A percentile compares a stretch with the other conserved stretches of the same genome.
Conservation (phyloP, 2,113 vertebrate species). For the Lamprologus callipterus region DNA sequence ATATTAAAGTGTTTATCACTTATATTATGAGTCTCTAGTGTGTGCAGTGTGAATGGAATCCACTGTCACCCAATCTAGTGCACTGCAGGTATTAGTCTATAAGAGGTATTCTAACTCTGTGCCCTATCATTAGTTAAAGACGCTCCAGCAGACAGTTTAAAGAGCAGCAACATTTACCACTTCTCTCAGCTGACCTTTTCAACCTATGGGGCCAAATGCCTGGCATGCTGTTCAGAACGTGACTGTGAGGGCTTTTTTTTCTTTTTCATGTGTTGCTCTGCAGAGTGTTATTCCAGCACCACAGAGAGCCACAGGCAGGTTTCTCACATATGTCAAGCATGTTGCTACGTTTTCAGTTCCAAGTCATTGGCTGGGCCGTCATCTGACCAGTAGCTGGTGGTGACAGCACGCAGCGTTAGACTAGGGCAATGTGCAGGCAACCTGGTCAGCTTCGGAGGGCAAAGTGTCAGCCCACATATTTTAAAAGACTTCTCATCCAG, state of each 20-base stretch:
- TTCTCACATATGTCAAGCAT: conserved; percentile 35
- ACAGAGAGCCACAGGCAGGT: background rate
- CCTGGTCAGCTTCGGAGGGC: background rate
- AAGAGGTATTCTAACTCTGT: background rate
- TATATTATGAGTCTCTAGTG: background rate
- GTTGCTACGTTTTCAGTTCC: background rate
- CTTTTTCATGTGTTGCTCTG: conserved; percentile 16
- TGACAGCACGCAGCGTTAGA: background rate
- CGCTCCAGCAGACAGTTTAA: background rate
- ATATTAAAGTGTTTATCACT: background rate
- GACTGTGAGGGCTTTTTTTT: background rate
- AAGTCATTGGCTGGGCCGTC: background rate
- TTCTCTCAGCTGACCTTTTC: background rate
- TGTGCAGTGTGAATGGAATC: background rate
- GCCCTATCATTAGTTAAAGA: background rate
- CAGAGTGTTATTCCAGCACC: conserved; percentile 31
- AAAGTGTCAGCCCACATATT: background rate
- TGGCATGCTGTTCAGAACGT: conserved; percentile 17
- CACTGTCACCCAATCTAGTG: background rate
- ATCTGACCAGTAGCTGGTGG: background rate
- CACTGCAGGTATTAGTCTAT: background rate
- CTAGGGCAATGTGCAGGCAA: background rate
- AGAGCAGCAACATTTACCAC: background rate
- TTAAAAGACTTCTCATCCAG: background rate
- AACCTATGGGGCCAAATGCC: background rate